Percentiles rank a stretch among this genome's conserved stretches.
Evolutionary conservation across 2,797 vertebrate species (phyloP).

Genomic region (Sebastes hubbsi): DNA sequence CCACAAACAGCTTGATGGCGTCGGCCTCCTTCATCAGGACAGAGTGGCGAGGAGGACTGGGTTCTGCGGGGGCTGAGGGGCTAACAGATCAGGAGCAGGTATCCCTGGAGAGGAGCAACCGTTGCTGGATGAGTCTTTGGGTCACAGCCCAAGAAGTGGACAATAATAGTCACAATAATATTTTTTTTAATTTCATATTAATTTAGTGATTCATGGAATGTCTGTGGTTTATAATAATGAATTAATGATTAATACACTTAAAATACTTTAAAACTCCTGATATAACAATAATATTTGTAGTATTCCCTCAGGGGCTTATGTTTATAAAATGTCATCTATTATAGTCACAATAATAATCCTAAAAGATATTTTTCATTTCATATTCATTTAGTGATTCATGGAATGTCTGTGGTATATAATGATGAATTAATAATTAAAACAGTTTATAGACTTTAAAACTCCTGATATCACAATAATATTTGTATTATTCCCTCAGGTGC

Average conservation of each 20-base stretch:
- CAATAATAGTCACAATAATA: not conserved
- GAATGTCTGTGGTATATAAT: not conserved
- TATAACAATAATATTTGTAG: not conserved
- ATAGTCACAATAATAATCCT: not conserved
- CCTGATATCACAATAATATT: not conserved
- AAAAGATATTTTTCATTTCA: not conserved
- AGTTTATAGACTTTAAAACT: not conserved
- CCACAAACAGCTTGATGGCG: slow-evolving; percentile 86
- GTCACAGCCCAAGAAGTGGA: slow-evolving; percentile 10
- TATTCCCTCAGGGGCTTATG: not conserved
- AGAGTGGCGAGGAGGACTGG: slow-evolving; percentile 57
- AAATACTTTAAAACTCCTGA: not conserved
- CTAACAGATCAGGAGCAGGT: slow-evolving; percentile 61
- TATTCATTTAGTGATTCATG: not conserved
- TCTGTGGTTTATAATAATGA: not conserved
- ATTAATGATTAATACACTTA: not conserved
- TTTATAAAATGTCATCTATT: not conserved
- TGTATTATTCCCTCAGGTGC: not conserved
- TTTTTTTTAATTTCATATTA: not conserved
- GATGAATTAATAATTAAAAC: not conserved
- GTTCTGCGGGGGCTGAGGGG: slow-evolving; percentile 49
- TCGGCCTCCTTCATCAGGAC: slow-evolving; percentile 87
- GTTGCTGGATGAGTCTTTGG: slow-evolving; percentile 38
- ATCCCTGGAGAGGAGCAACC: slow-evolving; percentile 59
- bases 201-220: not conserved